Conservation (phyloP, 37 sponge, comb jelly and placozoan species). For the Beroe ovata region DNA sequence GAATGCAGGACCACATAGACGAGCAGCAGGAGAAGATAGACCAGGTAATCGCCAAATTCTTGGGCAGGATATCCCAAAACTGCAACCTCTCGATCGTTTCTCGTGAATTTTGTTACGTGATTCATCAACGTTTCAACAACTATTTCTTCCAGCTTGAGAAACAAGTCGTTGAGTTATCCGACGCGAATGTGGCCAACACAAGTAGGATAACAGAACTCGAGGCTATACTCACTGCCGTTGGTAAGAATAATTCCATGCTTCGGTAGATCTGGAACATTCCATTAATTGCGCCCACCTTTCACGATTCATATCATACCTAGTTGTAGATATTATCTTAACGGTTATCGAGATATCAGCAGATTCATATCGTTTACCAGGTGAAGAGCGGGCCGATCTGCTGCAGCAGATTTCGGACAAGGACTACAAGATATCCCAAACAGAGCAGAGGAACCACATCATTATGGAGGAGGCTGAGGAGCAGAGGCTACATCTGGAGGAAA, state of each 20-base stretch:
- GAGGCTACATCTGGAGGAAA: not conserved
- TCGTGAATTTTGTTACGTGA: too few species aligned
- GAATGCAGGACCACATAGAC: conserved; percentile 60
- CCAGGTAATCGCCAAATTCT: too few species aligned
- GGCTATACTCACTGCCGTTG: conserved; percentile 16
- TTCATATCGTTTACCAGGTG: conserved; percentile 15
- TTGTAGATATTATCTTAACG: too few species aligned
- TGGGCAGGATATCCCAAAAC: too few species aligned
- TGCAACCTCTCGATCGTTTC: too few species aligned
- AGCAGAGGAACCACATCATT: not conserved
- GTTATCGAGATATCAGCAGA: too few species aligned
- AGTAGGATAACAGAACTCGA: not conserved
- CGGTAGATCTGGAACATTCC: too few species aligned
- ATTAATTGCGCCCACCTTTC: too few species aligned
- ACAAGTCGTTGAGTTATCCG: not conserved
- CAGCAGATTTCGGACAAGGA: not conserved
- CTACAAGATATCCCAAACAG: not conserved
- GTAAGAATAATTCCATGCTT: too few species aligned
- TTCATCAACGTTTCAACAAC: too few species aligned
- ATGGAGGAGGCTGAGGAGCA: conserved; percentile 64
- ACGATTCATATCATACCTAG: too few species aligned
- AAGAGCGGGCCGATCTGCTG: conserved; percentile 32
- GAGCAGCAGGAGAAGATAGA: conserved; percentile 62
- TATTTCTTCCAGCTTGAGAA: not conserved
- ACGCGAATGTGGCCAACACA: not conserved